phyloP scores from a whole-genome alignment of 2,113 vertebrate species.

The Cairina moschata region DNA sequence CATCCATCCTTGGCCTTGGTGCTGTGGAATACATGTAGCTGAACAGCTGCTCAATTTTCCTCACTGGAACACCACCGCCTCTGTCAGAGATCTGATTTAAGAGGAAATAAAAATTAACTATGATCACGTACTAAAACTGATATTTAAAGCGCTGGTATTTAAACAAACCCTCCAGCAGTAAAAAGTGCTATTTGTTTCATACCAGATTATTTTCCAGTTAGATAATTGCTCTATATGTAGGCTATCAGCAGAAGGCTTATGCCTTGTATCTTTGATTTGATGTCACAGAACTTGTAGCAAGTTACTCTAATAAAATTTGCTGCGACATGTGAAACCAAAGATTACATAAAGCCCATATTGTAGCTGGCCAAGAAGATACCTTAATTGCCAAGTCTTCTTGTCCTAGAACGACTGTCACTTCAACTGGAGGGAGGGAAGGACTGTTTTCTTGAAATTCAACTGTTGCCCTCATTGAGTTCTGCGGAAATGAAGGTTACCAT shows the following conservation, averaged over 20 bases:
- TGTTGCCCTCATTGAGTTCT: conserved; percentile 99
- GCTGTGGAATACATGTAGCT: conserved; percentile 98
- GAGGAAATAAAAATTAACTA: background rate
- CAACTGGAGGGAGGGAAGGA: conserved; percentile 83
- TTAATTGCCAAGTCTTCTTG: conserved; percentile 96
- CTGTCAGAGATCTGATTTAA: conserved; percentile 89
- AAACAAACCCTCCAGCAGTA: background rate
- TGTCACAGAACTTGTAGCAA: background rate
- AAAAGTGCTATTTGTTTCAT: background rate
- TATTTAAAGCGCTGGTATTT: background rate
- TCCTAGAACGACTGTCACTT: conserved; percentile 91
- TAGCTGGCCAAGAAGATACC: conserved; percentile 72
- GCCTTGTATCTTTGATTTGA: background rate
- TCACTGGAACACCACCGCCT: conserved; percentile 94
- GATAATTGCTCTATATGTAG: background rate
- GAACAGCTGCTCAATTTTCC: conserved; percentile 92
- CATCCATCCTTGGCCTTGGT: conserved; percentile 87
- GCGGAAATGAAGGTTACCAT: background rate
- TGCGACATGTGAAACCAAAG: background rate
- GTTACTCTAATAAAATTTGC: background rate
- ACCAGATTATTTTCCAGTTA: background rate
- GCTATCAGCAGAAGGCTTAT: background rate
- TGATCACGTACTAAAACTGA: background rate
- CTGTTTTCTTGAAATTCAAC: conserved; percentile 92
- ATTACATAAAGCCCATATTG: background rate